Evolutionary conservation across 2,888 invertebrate genomes (phyloP), one percentile per base, ranked within the genome.

Genomic region (Sesia apiformis): DNA sequence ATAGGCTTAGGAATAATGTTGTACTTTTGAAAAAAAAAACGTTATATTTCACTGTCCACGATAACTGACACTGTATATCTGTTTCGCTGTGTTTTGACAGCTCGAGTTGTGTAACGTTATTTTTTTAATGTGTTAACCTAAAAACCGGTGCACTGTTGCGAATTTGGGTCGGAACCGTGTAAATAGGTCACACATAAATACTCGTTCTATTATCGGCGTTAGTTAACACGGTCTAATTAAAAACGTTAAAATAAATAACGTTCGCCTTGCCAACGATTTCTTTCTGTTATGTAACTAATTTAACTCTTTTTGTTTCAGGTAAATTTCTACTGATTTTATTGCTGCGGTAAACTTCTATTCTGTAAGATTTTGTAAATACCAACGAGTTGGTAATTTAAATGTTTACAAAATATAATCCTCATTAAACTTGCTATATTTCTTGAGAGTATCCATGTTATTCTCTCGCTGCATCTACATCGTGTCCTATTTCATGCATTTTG

Each of bases 221-320:
- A 79, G 81, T 84, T 85, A 82, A 78, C 80, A 79, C 78, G 81
- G 69, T 83, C 83, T 79, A 84, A 89, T 88, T 87, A 82, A 78
- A 78, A 74, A 58, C 5, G 8, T 23, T 23, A 46, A 46, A 57
- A 57, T 51, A 55, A 55, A 57, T 56, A 54, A 43, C 40, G 38
- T 5, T 7, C 39, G 50, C 39, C 39, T 8, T 38, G 7, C 38
- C 50, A 46, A 7, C 38, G 38, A 50, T 6, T 50, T 50, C 23
- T 23, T 23, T 23, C 38, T 39, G 4, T 50, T 6, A 4, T 38
- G 0, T 8, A 50, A 38, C 6, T 58, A 57, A 58, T 51, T 54
- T 55, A 41, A 7, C 8, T 42, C 3, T 70, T 69, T 59, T 67
- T 65, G 72, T 85, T 84, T 63, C 84, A 86, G 85, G 87, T 86